These are phyloP conservation scores for Branchipolynoe longqiensis DNA, from an alignment of 2,888 invertebrate species.

Conservation along the genomic window DNA sequence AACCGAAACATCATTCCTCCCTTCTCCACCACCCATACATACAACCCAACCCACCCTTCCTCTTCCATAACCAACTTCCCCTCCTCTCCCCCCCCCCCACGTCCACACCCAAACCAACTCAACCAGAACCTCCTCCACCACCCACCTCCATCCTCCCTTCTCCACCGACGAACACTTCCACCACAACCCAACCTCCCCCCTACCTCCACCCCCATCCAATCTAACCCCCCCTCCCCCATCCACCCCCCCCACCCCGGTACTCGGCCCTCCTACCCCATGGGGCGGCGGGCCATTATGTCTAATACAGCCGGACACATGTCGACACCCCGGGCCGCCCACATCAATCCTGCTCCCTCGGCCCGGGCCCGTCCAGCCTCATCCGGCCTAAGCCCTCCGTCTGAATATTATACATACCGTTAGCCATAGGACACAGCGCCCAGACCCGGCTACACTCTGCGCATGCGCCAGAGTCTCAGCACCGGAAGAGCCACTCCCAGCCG, in stretches of 20 bases:
- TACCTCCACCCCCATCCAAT: not conserved
- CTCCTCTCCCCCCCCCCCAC: no score
- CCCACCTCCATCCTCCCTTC: no score
- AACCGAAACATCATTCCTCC: no score
- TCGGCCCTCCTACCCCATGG: not conserved
- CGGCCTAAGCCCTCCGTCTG: slow-evolving; percentile 15
- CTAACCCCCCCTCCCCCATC: not conserved
- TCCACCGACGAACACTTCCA: not conserved
- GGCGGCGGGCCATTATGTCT: slow-evolving; percentile 23
- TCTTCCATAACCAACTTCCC: no score
- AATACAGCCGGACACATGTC: slow-evolving; percentile 25
- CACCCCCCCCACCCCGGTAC: not conserved
- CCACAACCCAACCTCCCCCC: not conserved
- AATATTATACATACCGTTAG: slow-evolving; percentile 53
- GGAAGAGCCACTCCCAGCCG: not conserved
- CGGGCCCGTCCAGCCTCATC: not conserved
- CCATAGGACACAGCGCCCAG: not conserved
- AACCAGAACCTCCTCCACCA: no score
- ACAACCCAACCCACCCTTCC: no score
- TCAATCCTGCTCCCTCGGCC: slow-evolving; percentile 35
- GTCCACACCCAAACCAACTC: no score
- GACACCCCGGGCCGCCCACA: slow-evolving; percentile 15
- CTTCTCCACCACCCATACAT: no score
- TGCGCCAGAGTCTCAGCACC: not conserved
- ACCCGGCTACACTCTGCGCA: not conserved